Evolutionary conservation across 1,140 invertebrate genomes (phyloP), one percentile per base, ranked within the genome.

Genomic region (Drosophila nebulosa): DNA sequence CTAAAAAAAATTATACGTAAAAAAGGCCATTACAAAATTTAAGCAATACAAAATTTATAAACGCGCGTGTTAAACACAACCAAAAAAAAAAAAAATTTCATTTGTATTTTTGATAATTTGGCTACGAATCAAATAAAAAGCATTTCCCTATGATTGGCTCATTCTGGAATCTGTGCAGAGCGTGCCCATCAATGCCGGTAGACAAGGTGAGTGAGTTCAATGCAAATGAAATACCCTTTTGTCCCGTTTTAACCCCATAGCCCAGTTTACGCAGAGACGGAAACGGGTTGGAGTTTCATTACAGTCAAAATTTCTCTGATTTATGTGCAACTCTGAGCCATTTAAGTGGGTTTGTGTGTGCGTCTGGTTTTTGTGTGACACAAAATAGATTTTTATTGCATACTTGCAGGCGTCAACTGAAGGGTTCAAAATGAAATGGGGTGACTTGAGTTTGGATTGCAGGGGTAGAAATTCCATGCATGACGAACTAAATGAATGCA

Each of bases 141-240:
- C 70, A 88, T 78, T 90, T 91, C 92, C 94, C 93, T 93, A 97
- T 97, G 96, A 97, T 97, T 94, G 96, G 96, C 93, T 97, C 96
- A 94, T 97, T 97, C 94, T 97, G 96, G 96, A 97, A 97, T 93
- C 93, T 97, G 93, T 97, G 96, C 93, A 95, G 96, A 93, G 96
- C 96, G 93, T 97, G 96, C 93, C 96, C 96, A 92, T 96, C 96
- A 92, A 97, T 97, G 96, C 96, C 96, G 91, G 96, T 97, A 91
- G 96, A 97, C 93, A 97, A 97, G 96, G 96, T 97, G 93, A 94
- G 86, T 84, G 39, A 36, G 24, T 32, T 6, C n/a, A 3, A 22
- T 30, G 9, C 21, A 21, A 21, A 2, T 21, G 21, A 21, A 21
- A 21, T 46, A 51, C 27, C 27, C 7, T 30, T 9, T 9, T 21